Conservation (phyloP, 2,888 invertebrate genomes). For the Torymus aiolomorphi region DNA sequence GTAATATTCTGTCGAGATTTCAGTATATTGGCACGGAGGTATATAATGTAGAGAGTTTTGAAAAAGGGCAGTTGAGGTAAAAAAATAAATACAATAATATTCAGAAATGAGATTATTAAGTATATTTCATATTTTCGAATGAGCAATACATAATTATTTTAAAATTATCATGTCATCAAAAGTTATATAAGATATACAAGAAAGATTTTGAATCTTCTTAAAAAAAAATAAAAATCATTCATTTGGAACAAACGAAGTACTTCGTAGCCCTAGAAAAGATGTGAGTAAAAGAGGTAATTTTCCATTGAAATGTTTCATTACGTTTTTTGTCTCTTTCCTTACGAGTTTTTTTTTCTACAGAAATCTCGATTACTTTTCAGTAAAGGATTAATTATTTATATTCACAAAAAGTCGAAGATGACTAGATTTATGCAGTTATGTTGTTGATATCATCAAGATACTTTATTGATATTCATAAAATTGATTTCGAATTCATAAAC, state of each 20-base stretch:
- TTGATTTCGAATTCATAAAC: slow-evolving; percentile 47
- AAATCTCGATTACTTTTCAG: slow-evolving; percentile 38
- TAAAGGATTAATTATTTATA: slow-evolving; percentile 41
- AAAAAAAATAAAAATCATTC: slow-evolving; percentile 17
- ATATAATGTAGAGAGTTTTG: too few relatives aligned
- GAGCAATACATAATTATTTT: slow-evolving; percentile 50
- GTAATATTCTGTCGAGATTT: background rate
- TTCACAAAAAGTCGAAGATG: slow-evolving; percentile 51
- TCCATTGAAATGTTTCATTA: slow-evolving; percentile 31
- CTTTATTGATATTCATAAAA: slow-evolving; percentile 43
- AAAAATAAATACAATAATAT: slow-evolving; percentile 43
- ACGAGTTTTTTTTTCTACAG: slow-evolving; percentile 29
- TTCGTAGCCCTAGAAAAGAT: slow-evolving; percentile 46
- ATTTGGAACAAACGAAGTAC: slow-evolving; percentile 52
- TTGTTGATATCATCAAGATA: slow-evolving; percentile 48
- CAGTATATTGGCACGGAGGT: too few relatives aligned
- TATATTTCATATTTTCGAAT: slow-evolving; percentile 51
- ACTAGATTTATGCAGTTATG: slow-evolving; percentile 53
- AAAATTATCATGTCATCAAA: slow-evolving; percentile 36
- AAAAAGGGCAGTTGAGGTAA: slow-evolving; percentile 20
- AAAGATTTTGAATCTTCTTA: slow-evolving; percentile 40
- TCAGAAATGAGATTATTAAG: slow-evolving; percentile 51
- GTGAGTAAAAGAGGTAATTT: slow-evolving; percentile 14
- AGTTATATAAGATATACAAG: slow-evolving; percentile 41
- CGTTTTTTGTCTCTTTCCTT: slow-evolving; percentile 3